A percentile compares a stretch with the other conserved stretches of the same genome.
Conservation (phyloP, 1,140 invertebrate species). For the Rhizoglyphus robini region DNA sequence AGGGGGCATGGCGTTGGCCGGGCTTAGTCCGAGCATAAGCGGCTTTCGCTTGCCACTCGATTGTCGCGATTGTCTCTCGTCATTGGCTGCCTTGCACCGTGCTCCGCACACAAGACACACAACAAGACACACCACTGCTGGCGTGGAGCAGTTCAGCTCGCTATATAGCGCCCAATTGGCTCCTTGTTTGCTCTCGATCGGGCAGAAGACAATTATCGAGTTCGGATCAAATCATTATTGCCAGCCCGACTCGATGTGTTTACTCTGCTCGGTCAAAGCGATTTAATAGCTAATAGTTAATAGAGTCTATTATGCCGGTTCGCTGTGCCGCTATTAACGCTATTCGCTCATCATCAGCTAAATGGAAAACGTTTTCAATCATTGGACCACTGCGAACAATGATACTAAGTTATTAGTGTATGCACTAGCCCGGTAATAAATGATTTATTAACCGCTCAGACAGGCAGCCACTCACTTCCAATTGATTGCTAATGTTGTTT, state of each 20-base stretch:
- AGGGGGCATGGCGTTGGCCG: background rate
- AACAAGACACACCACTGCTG: background rate
- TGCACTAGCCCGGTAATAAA: slow-evolving; percentile 8
- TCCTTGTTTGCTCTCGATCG: background rate
- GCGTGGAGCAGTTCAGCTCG: background rate
- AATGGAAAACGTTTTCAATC: slow-evolving; percentile 11
- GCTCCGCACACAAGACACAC: background rate
- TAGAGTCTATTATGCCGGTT: background rate
- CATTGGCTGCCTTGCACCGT: slow-evolving; percentile 4
- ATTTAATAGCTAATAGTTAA: background rate
- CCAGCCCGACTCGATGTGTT: background rate
- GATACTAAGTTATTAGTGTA: background rate
- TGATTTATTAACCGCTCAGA: slow-evolving; percentile 9
- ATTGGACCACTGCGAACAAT: background rate
- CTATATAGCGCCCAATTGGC: slow-evolving; percentile 8
- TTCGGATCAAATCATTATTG: slow-evolving; percentile 12
- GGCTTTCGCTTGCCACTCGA: slow-evolving; percentile 8
- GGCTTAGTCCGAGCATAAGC: slow-evolving; percentile 1
- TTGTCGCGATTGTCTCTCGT: slow-evolving; percentile 8
- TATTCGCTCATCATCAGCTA: background rate
- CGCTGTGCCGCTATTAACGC: background rate
- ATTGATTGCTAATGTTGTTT: background rate
- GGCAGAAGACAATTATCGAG: slow-evolving; percentile 2
- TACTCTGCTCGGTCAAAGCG: slow-evolving; percentile 11
- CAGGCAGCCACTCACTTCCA: background rate